Evolutionary conservation across 2,113 vertebrate species (phyloP), one percentile per base, ranked within the genome.

Genomic region (Pygoscelis antarcticus): DNA sequence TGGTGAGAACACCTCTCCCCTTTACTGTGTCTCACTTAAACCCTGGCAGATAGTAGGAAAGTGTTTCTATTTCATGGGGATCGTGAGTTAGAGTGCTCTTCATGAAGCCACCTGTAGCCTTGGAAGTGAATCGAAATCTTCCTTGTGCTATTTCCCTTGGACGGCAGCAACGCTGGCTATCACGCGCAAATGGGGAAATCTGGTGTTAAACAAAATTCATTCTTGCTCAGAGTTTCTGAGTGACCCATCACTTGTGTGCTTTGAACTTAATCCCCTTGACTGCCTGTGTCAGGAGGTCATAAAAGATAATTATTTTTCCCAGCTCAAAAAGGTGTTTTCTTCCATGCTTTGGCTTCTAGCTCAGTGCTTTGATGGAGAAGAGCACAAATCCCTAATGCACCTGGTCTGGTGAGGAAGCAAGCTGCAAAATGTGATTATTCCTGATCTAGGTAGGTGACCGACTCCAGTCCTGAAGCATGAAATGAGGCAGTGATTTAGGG

Each of bases 1-100:
- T 64, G 36, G 42, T 69, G 61, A 15, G 36, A 74, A 34, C 14
- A 3, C 47, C 25, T 49, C 36, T 42, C 7, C 13, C 14, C 47
- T 44, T 51, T 6, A 18, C 15, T 2, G 7, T 11, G 18, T 38
- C 40, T 68, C 19, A 9, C 38, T 34, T 16, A 25, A 51, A 18
- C 26, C 22, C 11, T 23, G 38, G 40, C 36, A 44, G 34, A 20
- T 7, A 11, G 10, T 3, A 14, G 65, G 58, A 9, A 15, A 46
- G 16, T 8, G 25, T 23, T 61, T n/a, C 15, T 54, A 0, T 26
- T 21, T 58, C 4, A 0, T 8, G 3, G 13, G 5, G 16, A 13
- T 7, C 13, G 18, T 19, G 38, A 38, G 47, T 60, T 17, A 30
- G 54, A 17, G 25, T 23, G 36, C n/a, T 51, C 29, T n/a, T 44